Evolutionary conservation across 2,888 invertebrate species (phyloP), one percentile per base, ranked within the genome.

Genomic region (Campoplex nolae): DNA sequence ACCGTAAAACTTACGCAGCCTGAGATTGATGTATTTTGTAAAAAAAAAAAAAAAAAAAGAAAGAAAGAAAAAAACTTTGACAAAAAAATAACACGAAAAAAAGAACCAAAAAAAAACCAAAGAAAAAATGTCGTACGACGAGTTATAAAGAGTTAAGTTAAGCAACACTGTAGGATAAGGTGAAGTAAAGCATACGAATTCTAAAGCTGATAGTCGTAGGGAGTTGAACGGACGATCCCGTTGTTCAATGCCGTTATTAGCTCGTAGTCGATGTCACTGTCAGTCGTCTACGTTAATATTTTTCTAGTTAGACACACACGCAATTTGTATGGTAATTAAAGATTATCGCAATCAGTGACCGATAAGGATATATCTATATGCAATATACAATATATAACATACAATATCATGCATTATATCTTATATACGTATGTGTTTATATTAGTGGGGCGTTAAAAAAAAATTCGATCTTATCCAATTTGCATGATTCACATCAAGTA

Each of bases 131-230:
- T 76, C 73, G 71, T 45, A 83, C 62, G 68, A 83, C 58, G 76
- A 54, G 67, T 68, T 70, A 82, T 82, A 81, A 80, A 81, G 54
- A 38, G 54, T 42, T 78, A 83, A 68, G 42, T 83, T 88, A 78
- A 85, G 78, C 77, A 79, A 88, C 82, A 81, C 79, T 67, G 90
- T 90, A 90, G 73, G 85, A 88, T 93, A 93, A 92, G 93, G 90
- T 93, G 91, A 93, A 93, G 93, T 93, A 93, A 93, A 93, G 93
- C 93, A 93, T 93, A 93, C 92, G 91, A 93, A 93, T 93, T 93
- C 93, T 93, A 93, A 93, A 93, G 93, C 93, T 93, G 92, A 91
- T 93, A 93, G 93, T 91, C 92, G 92, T 93, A 93, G 93, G 87
- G 88, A 90, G 90, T 93, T 92, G 92, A 92, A 93, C 91, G 87